Conservation (phyloP, 1,140 invertebrate genomes). For the Drosophila saltans region DNA sequence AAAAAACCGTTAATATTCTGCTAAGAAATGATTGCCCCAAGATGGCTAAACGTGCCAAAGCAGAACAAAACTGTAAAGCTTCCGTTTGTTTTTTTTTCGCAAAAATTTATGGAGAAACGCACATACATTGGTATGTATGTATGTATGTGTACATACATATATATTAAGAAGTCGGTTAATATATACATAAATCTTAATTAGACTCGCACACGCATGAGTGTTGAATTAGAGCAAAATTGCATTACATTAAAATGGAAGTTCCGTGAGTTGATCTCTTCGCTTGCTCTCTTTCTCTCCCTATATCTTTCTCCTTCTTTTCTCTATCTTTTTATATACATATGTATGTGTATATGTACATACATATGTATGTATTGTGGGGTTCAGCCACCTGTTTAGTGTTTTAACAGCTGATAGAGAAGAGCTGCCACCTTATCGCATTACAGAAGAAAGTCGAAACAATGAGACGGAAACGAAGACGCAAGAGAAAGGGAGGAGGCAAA, state of each 20-base stretch:
- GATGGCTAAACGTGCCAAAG: constrained; percentile 33
- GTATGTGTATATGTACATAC: background rate
- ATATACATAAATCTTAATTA: constrained; percentile 33
- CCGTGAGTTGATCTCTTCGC: background rate
- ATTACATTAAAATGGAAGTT: constrained; percentile 18
- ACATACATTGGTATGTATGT: background rate
- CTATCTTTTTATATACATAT: background rate
- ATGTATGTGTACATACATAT: background rate
- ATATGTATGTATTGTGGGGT: background rate
- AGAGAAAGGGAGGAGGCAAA: too few relatives aligned
- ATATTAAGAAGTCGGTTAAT: background rate
- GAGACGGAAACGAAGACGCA: background rate
- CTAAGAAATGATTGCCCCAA: constrained; percentile 11
- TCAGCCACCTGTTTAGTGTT: constrained; percentile 4
- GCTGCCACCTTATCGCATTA: constrained; percentile 2
- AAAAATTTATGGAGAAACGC: constrained; percentile 3
- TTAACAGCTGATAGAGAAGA: constrained; percentile 19
- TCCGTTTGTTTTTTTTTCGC: constrained; percentile 17
- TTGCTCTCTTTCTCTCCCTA: background rate
- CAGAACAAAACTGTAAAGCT: constrained; percentile 12
- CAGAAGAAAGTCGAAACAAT: background rate
- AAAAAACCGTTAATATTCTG: background rate
- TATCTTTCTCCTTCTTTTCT: background rate
- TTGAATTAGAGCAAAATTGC: constrained; percentile 25
- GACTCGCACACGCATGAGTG: constrained; percentile 18